Percentiles rank a stretch among this genome's conserved stretches.
Evolutionary conservation across 2,113 vertebrate species (phyloP).

Genomic region (Origma solitaria): DNA sequence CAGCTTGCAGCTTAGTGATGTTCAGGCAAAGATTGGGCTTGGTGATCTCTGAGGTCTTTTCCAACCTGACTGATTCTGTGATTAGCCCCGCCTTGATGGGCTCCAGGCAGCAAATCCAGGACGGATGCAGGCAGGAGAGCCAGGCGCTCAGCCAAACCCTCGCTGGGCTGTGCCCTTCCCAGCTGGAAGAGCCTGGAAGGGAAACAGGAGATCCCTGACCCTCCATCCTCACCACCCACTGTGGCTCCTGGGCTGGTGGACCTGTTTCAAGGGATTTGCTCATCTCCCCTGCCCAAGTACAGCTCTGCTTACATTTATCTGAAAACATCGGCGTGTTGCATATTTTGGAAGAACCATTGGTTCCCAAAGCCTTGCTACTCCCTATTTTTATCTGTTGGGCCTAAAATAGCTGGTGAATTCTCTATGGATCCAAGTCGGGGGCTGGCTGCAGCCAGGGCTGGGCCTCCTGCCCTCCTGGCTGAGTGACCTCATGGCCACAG

Average conservation of each 20-base stretch:
- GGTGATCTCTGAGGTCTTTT: background rate
- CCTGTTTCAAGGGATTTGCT: background rate
- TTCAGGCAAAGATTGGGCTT: background rate
- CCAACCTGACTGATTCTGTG: background rate
- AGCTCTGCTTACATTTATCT: background rate
- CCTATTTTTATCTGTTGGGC: conserved; percentile 25
- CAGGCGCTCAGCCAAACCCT: background rate
- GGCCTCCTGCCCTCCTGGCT: accelerated
- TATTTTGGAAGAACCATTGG: conserved; percentile 13
- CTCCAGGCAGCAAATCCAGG: background rate
- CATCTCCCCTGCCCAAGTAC: background rate
- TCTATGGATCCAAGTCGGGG: background rate
- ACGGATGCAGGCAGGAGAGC: background rate
- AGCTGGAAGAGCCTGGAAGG: background rate
- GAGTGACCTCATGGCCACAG: background rate
- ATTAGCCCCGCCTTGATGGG: background rate
- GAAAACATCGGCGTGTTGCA: background rate
- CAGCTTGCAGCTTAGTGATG: background rate
- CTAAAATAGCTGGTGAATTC: background rate
- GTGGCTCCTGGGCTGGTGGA: background rate
- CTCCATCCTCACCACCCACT: background rate
- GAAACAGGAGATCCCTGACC: background rate
- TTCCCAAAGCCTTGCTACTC: background rate
- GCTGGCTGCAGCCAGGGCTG: background rate
- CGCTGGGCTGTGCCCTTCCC: background rate